phyloP scores from a whole-genome alignment of 2,797 vertebrate genomes.

The Erithacus rubecula region DNA sequence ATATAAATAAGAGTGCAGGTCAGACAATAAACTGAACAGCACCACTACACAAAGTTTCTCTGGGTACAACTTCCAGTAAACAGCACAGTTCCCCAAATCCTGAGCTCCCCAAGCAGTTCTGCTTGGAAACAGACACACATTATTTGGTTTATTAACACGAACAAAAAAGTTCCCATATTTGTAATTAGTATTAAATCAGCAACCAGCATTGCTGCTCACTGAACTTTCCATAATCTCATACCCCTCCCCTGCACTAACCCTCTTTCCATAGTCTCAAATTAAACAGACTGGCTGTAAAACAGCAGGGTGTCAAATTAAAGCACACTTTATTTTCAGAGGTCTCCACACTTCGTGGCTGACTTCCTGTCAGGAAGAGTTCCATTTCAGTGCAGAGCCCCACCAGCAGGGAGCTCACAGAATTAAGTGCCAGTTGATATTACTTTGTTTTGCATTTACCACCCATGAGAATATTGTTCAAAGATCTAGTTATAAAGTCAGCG shows the following conservation, averaged over 20 bases:
- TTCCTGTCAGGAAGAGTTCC: conserved; percentile 95
- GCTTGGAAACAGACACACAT: not conserved
- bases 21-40: not conserved
- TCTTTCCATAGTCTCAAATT: conserved; percentile 71
- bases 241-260: conserved; percentile 29
- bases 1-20: not conserved
- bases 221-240: conserved; percentile 45
- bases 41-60: not conserved
- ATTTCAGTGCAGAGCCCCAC: conserved; percentile 85
- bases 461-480: conserved; percentile 89
- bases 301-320: conserved; percentile 86
- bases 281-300: conserved; percentile 78
- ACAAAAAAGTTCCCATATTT: not conserved
- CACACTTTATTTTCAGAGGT: conserved; percentile 85
- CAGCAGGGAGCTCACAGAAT: conserved; percentile 88
- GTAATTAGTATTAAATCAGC: conserved; percentile 4
- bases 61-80: not conserved
- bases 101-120: not conserved
- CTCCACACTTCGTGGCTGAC: conserved; percentile 81
- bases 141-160: not conserved
- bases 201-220: not conserved
- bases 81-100: not conserved
- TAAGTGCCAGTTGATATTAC: conserved; percentile 98
- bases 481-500: conserved; percentile 80
- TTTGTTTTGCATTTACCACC: conserved; percentile 91